Conservation (phyloP, 2,888 invertebrate genomes). For the Hybos culiciformis region DNA sequence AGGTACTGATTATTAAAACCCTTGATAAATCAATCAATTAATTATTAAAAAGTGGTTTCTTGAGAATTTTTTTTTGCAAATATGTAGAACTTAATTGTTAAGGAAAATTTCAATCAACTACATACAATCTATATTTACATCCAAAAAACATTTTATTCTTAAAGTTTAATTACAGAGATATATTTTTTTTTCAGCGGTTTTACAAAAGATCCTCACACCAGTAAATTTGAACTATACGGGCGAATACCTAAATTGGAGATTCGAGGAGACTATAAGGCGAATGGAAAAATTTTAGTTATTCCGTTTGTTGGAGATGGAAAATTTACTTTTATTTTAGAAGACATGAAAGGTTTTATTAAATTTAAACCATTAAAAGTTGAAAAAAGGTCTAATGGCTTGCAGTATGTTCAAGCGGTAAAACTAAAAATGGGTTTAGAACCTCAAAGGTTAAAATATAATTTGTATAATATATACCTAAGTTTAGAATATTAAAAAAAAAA, state of each 20-base stretch:
- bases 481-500: not conserved
- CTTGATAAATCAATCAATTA: no score
- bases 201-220: constrained; percentile 24
- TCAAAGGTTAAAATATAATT: constrained; percentile 19
- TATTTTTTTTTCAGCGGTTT: constrained; percentile 21
- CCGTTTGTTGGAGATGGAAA: constrained; percentile 35
- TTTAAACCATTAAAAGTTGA: constrained; percentile 25
- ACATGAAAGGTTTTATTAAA: constrained; percentile 28
- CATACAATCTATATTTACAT: no score
- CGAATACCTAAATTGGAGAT: constrained; percentile 24
- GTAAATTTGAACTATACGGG: constrained; percentile 32
- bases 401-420: constrained; percentile 25
- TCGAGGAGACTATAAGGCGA: constrained; percentile 31
- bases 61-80: no score
- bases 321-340: constrained; percentile 25
- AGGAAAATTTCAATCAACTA: no score
- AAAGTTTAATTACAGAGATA: not conserved
- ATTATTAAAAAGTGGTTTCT: no score
- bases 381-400: constrained; percentile 21
- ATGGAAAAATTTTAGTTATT: constrained; percentile 36
- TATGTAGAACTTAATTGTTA: no score
- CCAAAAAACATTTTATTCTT: no score
- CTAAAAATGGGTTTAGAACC: constrained; percentile 30
- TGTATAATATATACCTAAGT: not conserved
- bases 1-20: no score